Evolutionary conservation across 2,797 vertebrate genomes (phyloP), one percentile per base, ranked within the genome.

Genomic region (Lacerta viridis): DNA sequence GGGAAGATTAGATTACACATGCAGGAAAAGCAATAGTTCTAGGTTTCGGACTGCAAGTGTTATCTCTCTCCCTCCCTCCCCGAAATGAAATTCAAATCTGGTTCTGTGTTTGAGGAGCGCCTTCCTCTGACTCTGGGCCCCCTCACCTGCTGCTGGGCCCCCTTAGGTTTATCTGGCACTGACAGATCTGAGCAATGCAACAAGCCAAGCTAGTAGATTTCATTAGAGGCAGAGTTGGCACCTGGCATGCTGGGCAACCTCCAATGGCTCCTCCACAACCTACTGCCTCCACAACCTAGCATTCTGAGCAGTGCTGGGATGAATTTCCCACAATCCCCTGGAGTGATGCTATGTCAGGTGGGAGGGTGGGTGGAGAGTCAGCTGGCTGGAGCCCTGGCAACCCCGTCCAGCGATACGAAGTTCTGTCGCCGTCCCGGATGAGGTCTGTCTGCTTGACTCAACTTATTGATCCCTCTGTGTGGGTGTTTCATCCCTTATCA

Each of bases 401-500:
- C 10, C 13, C 13, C 7, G 50, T 55, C 78, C n/a, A 59, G 18
- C 17, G 50, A 33, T 33, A 18, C 3, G 2, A 7, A 55, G 55
- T n/a, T 18, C 39, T 68, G 71, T 3, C 8, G 33, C 39, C 17
- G 36, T 10, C 77, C 43, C 2, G 7, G 43, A 29, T 77, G 5
- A 76, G 59, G 17, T 46, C 9, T 5, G 80, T 87, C 83, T 85
- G 61, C 18, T 84, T 46, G 36, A 33, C 25, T 7, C 41, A 61
- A 71, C 33, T 2, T 55, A 25, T 10, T 64, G 23, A 0, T 75
- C 10, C 80, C 43, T 64, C 4, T 8, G 7, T 11, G 0, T 1
- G 68, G 55, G 83, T 64, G 59, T 13, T 84, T 75, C 7, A 25
- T 90, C 85, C 88, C 41, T 0, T 0, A 87, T 72, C 66, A 46